Conservation (phyloP, 2,113 vertebrate genomes). For the Nipponia nippon region DNA sequence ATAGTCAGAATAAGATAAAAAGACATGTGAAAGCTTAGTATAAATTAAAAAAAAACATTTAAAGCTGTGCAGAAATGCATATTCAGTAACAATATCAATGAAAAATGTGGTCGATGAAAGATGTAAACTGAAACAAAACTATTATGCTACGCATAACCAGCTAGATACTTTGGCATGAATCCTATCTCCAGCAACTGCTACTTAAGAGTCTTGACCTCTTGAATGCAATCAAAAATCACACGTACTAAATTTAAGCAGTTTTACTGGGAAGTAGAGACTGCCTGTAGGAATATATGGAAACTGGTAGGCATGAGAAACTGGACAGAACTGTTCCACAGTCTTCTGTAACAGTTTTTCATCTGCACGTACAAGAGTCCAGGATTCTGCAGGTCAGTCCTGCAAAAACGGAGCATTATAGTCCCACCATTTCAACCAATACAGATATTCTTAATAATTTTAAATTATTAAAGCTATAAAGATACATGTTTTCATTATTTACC, state of each 20-base stretch:
- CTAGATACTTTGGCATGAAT: not conserved
- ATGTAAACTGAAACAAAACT: not conserved
- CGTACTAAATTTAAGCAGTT: not conserved
- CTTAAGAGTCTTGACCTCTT: not conserved
- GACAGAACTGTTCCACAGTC: not conserved
- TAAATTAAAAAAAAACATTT: not conserved
- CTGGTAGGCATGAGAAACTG: not conserved
- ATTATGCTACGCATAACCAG: not conserved
- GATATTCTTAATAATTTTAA: not conserved
- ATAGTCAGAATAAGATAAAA: not conserved
- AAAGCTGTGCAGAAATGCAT: not conserved
- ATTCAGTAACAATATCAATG: not conserved
- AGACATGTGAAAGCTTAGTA: not conserved
- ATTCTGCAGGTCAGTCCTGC: not conserved
- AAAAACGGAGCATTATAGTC: not conserved
- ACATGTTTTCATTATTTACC: not conserved
- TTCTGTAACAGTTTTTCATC: not conserved
- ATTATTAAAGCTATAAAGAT: not conserved
- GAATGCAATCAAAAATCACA: not conserved
- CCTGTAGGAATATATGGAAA: not conserved
- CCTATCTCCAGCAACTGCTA: not conserved
- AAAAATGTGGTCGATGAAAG: not conserved
- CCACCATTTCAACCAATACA: not conserved
- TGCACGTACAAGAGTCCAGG: not conserved
- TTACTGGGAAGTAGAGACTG: not conserved